These are phyloP conservation scores for Pammene fasciana DNA, from an alignment of 2,888 invertebrate genomes.

Conservation along the genomic window DNA sequence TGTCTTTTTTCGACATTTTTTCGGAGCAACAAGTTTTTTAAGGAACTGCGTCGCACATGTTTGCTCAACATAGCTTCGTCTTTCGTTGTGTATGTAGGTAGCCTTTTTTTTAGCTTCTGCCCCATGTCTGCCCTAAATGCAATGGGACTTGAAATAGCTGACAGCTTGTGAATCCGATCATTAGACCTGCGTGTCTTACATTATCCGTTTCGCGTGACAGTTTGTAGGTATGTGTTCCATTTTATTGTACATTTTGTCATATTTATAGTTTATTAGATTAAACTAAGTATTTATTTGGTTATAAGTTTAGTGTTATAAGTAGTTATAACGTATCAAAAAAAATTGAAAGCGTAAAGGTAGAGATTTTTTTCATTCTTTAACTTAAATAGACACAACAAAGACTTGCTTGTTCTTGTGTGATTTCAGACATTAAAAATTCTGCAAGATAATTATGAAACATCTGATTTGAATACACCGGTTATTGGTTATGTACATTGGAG, in stretches of 20 bases:
- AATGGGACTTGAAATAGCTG: slow-evolving; percentile 40
- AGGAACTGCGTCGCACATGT: slow-evolving; percentile 80
- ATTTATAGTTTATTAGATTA: too few relatives aligned
- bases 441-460: background rate
- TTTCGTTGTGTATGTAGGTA: slow-evolving; percentile 51
- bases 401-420: too few relatives aligned
- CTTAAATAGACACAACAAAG: too few relatives aligned
- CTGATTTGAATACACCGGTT: slow-evolving; percentile 17
- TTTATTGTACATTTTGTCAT: background rate
- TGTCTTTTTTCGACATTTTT: slow-evolving; percentile 70
- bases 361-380: too few relatives aligned
- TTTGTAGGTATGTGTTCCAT: background rate
- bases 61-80: slow-evolving; percentile 73
- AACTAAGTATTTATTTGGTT: too few relatives aligned
- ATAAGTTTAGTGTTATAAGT: too few relatives aligned
- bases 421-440: background rate
- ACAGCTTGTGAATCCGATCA: slow-evolving; percentile 35
- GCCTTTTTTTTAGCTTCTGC: slow-evolving; percentile 52
- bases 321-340: too few relatives aligned
- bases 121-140: slow-evolving; percentile 48
- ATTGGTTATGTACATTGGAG: slow-evolving; percentile 9
- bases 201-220: slow-evolving; percentile 9
- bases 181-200: slow-evolving; percentile 21
- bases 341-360: too few relatives aligned
- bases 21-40: slow-evolving; percentile 74